Conservation (phyloP, 2,113 vertebrate genomes). For the Larimichthys crocea region DNA sequence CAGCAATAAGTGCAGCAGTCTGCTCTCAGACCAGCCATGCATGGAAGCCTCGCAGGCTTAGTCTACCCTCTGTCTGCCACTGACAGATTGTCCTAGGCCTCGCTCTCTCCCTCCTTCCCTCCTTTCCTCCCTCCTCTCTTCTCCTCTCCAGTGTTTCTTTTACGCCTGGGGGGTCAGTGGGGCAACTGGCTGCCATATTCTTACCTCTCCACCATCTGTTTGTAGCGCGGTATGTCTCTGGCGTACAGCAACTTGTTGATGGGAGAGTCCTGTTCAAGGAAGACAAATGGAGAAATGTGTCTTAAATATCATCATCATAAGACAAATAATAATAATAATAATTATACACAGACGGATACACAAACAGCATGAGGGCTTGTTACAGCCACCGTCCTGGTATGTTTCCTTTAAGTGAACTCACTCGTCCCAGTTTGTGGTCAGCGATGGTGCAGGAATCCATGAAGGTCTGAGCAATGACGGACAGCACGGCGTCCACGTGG, state of each 20-base stretch:
- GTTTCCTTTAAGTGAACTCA: constrained; percentile 67
- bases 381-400: background rate
- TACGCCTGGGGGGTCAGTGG: constrained; percentile 61
- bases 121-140: too few species aligned
- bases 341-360: background rate
- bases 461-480: constrained; percentile 98
- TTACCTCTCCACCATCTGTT: constrained; percentile 87
- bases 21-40: constrained; percentile 69
- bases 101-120: background rate
- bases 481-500: constrained; percentile 93
- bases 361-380: background rate
- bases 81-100: constrained; percentile 68
- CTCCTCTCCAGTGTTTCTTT: constrained; percentile 27
- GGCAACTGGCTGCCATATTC: constrained; percentile 59
- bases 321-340: too few species aligned
- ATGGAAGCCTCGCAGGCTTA: constrained; percentile 60
- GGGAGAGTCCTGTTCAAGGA: constrained; percentile 80
- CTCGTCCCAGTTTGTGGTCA: constrained; percentile 97
- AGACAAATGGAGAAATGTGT: constrained; percentile 34
- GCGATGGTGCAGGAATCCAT: constrained; percentile 99
- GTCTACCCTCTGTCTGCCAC: constrained; percentile 66
- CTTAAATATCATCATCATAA: background rate
- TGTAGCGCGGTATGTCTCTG: constrained; percentile 86
- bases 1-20: constrained; percentile 60
- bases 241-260: constrained; percentile 87